phyloP scores from a whole-genome alignment of 2,888 invertebrate species.

The Apotomis betuletana region DNA sequence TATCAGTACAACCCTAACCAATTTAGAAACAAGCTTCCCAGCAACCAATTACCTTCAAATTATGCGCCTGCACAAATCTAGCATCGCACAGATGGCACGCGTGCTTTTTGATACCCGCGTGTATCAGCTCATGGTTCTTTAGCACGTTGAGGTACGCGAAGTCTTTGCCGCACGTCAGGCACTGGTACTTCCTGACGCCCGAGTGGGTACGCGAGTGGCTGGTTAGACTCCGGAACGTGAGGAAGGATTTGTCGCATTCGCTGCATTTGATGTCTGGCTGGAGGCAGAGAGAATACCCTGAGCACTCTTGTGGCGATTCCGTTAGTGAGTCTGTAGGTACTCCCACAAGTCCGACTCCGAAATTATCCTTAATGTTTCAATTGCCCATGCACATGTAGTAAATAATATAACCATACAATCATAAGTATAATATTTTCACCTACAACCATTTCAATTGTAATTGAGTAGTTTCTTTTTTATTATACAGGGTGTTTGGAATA shows the following conservation, averaged over 20 bases:
- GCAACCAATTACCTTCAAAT: constrained; percentile 67
- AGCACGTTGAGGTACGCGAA: constrained; percentile 87
- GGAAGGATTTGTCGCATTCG: constrained; percentile 75
- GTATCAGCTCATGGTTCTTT: constrained; percentile 88
- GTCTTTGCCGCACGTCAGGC: constrained; percentile 85
- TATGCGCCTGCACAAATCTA: constrained; percentile 75
- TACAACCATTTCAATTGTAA: too few species aligned
- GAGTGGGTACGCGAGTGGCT: constrained; percentile 85
- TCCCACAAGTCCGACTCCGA: not conserved
- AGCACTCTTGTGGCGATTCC: too few species aligned
- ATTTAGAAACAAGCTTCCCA: not conserved
- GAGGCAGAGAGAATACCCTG: constrained; percentile 33
- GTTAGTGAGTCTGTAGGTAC: too few species aligned
- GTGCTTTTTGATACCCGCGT: constrained; percentile 87
- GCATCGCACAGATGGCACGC: constrained; percentile 88
- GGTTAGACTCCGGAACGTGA: constrained; percentile 83
- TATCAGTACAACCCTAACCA: too few species aligned
- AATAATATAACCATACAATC: too few species aligned
- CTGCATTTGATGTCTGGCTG: constrained; percentile 80
- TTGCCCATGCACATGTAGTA: too few species aligned
- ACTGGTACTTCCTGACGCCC: constrained; percentile 84
- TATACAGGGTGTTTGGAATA: too few species aligned
- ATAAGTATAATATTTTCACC: too few species aligned
- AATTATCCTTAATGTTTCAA: not conserved
- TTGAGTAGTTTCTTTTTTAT: too few species aligned